Evolutionary conservation across 2,888 invertebrate genomes (phyloP), one percentile per base, ranked within the genome.

Genomic region (Zygaena filipendulae): DNA sequence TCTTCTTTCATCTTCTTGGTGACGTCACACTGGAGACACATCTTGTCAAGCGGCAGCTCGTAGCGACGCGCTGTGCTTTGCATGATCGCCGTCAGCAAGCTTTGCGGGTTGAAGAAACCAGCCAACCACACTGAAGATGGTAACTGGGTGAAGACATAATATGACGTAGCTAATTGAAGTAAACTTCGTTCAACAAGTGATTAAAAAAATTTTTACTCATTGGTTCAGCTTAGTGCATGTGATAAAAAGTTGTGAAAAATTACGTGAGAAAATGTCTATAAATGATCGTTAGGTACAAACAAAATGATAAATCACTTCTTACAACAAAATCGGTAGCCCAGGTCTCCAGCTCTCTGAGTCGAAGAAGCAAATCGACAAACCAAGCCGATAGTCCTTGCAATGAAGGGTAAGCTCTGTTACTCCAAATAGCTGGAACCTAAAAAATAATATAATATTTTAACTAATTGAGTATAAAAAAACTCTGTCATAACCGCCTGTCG

Each of bases 51-150:
- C 0, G 97, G 97, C 47, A 96, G 81, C 61, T 80, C 92, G 85
- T 95, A 93, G 55, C 91, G 87, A 14, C 97, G 83, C 0, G 97
- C 97, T 14, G 96, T 96, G 51, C 95, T 95, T 74, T 97, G 97
- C 96, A 97, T 97, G 50, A 97, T 97, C 25, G 97, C 97, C 0
- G 97, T 97, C 32, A 97, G 74, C 48, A 97, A 84, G 20, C 95
- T 95, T 70, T 97, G 97, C 0, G 97, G 97, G 68, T 97, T 97
- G 80, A 97, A 97, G 72, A 97, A 95, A n/a, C 97, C 97, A 8
- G 92, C 94, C 36, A 97, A 75, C 97, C 97, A 97, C 9, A 97
- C 95, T 21, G 92, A 92, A 2, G 94, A 84, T 18, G 96, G 95
- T 32, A 97, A 72, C 92, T 93, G 48, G 21, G 63, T 53, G 24